These are phyloP conservation scores for Eumerus sabulonum DNA, from an alignment of 2,888 invertebrate genomes.

Conservation along the genomic window DNA sequence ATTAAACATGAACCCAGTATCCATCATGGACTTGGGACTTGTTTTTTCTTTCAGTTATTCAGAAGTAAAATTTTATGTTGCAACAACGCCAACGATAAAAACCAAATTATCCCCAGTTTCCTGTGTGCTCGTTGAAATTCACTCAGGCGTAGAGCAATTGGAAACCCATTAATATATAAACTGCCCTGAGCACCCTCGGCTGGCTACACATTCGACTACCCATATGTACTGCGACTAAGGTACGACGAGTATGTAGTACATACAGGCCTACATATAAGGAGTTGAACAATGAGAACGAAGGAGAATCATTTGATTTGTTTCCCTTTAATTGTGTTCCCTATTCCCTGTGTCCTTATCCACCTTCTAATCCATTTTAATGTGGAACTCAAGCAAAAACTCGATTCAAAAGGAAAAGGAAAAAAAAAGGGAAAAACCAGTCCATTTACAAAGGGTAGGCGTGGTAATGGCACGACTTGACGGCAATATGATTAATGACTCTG, in stretches of 20 bases:
- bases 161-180: slow-evolving; percentile 51
- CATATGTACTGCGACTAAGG: too few species aligned
- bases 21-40: too few species aligned
- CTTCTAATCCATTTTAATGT: slow-evolving; percentile 65
- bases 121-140: background rate
- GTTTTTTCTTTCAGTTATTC: too few species aligned
- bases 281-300: background rate
- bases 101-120: slow-evolving; percentile 8
- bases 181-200: slow-evolving; percentile 28
- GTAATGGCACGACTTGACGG: slow-evolving; percentile 64
- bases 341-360: slow-evolving; percentile 29
- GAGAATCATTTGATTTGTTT: slow-evolving; percentile 18
- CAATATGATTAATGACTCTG: slow-evolving; percentile 59
- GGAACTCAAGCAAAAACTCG: too few species aligned
- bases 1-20: too few species aligned
- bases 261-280: too few species aligned
- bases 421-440: slow-evolving; percentile 45
- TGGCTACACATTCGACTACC: too few species aligned
- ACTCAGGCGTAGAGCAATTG: slow-evolving; percentile 39
- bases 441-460: slow-evolving; percentile 65
- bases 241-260: too few species aligned
- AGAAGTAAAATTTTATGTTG: background rate
- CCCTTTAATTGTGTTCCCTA: slow-evolving; percentile 15
- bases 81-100: slow-evolving; percentile 8
- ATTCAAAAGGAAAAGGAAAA: too few species aligned